phyloP scores from a whole-genome alignment of 64 coral and sea anemone species.

The Montipora foliosa region DNA sequence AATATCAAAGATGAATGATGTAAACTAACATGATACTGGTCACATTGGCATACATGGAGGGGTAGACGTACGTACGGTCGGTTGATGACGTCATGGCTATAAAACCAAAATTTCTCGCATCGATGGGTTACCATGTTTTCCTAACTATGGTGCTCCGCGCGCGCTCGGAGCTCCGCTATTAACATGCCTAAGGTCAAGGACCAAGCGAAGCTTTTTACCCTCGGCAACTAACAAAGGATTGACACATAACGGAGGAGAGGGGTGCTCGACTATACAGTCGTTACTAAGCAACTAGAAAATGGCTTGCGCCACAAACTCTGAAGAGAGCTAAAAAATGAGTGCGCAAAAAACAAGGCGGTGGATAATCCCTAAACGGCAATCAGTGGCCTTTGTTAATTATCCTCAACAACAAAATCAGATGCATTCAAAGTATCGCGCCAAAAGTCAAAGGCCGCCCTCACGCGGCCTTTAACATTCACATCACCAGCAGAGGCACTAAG shows the following conservation, averaged over 20 bases:
- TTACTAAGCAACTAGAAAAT: constrained; percentile 29
- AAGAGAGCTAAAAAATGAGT: neutral
- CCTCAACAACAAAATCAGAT: constrained; percentile 24
- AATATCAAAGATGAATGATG: too few relatives aligned
- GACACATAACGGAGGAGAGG: constrained; percentile 4
- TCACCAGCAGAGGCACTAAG: neutral
- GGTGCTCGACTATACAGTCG: constrained; percentile 22
- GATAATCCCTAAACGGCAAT: neutral
- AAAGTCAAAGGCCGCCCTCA: neutral
- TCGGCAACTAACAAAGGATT: neutral
- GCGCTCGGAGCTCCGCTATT: neutral
- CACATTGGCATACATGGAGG: too few relatives aligned
- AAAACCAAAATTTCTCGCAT: too few relatives aligned
- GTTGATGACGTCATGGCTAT: too few relatives aligned
- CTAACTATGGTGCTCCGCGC: too few relatives aligned
- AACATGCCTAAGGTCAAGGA: constrained; percentile 12
- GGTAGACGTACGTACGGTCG: too few relatives aligned
- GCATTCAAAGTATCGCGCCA: constrained; percentile 17
- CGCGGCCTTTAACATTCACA: neutral
- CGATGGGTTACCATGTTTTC: too few relatives aligned
- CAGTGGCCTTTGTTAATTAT: constrained; percentile 5
- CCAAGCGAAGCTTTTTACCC: constrained; percentile 13
- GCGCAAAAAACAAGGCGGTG: constrained; percentile 23
- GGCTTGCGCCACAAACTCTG: constrained; percentile 35
- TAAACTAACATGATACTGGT: too few relatives aligned